phyloP scores from a whole-genome alignment of 2,888 invertebrate genomes.

The Andrena dorsata region DNA sequence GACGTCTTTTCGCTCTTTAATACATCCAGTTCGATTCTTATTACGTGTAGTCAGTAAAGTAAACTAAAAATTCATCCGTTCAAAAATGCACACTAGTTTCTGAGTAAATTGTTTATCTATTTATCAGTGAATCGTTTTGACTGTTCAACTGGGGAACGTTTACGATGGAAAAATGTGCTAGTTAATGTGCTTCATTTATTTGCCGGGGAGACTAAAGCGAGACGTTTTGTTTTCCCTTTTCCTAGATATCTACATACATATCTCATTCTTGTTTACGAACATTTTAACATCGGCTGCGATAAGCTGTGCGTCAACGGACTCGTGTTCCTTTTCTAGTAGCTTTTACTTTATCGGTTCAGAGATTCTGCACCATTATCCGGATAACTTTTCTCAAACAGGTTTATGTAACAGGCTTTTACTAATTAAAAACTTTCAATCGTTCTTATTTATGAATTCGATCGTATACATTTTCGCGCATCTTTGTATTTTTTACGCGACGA shows the following conservation, averaged over 20 bases:
- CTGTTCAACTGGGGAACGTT: no score
- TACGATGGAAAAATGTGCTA: no score
- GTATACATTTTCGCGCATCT: background rate
- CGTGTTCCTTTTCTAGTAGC: background rate
- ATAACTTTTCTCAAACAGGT: background rate
- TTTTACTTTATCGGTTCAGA: background rate
- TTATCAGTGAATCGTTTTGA: no score
- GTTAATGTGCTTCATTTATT: slow-evolving; percentile 1
- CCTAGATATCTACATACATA: slow-evolving; percentile 24
- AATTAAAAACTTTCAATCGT: background rate
- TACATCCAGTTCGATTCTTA: no score
- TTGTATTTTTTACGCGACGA: background rate
- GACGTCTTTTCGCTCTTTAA: no score
- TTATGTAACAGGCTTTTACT: background rate
- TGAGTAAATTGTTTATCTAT: no score
- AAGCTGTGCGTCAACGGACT: slow-evolving; percentile 20
- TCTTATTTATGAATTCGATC: background rate
- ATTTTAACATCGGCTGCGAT: slow-evolving; percentile 42
- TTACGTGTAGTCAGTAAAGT: no score
- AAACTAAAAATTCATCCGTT: no score
- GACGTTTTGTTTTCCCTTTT: slow-evolving; percentile 16
- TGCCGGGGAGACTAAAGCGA: background rate
- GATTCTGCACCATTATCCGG: background rate
- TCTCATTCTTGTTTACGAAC: slow-evolving; percentile 47
- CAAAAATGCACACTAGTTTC: no score